Evolutionary conservation across 2,797 vertebrate species (phyloP).

Genomic region (Chloroceryle inda): DNA sequence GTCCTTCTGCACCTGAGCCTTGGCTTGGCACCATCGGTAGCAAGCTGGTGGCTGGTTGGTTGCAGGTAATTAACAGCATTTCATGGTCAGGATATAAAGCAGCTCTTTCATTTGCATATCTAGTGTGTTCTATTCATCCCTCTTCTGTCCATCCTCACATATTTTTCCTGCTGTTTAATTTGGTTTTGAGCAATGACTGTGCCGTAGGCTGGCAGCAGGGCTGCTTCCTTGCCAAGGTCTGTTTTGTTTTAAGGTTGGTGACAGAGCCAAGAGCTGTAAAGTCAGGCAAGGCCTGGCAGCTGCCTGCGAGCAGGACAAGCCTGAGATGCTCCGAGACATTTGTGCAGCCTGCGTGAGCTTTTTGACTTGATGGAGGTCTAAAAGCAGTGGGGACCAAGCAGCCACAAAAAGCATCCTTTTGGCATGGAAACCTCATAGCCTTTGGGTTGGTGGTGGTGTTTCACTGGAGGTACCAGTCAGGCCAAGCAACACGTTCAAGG

Average conservation of each 20-base stretch:
- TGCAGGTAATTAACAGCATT: slow-evolving; percentile 14
- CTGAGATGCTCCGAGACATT: not conserved
- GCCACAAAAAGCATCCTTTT: not conserved
- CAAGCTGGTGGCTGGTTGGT: not conserved
- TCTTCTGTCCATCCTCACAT: not conserved
- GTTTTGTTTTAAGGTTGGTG: slow-evolving; percentile 16
- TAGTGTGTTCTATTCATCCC: not conserved
- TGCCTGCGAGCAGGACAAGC: not conserved
- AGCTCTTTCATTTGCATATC: slow-evolving; percentile 17
- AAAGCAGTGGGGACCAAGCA: not conserved
- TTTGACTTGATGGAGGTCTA: not conserved
- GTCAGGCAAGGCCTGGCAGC: slow-evolving; percentile 1
- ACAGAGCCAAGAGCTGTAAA: not conserved
- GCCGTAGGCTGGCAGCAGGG: slow-evolving; percentile 33
- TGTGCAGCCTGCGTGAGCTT: not conserved
- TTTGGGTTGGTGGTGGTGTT: not conserved
- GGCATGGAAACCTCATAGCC: not conserved
- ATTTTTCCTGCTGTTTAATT: slow-evolving; percentile 61
- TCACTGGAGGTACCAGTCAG: not conserved
- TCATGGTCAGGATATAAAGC: not conserved
- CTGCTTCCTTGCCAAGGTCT: not conserved
- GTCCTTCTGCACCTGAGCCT: not conserved
- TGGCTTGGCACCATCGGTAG: not conserved
- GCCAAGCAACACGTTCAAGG: not conserved
- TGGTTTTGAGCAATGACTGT: slow-evolving; percentile 23